A percentile compares a stretch with the other conserved stretches of the same genome.
phyloP scores from a whole-genome alignment of 1,140 invertebrate genomes.

The Druon quercuslanigerum region DNA sequence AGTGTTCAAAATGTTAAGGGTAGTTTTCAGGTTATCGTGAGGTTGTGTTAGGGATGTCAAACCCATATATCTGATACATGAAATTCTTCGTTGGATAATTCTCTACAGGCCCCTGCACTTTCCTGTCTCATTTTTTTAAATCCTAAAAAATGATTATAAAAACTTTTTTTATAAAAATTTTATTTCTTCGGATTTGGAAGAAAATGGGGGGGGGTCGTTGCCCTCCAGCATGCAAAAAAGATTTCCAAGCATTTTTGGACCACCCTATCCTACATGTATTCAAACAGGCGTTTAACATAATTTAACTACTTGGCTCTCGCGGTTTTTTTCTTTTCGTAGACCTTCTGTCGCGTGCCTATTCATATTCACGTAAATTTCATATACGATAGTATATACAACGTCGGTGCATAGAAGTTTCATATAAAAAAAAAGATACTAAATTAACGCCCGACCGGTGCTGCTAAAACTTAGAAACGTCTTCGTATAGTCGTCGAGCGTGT shows the following conservation, averaged over 20 bases:
- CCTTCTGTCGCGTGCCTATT: slow-evolving; percentile 22
- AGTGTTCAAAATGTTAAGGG: too few relatives aligned
- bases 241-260: too few relatives aligned
- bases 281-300: slow-evolving; percentile 74
- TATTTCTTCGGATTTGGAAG: slow-evolving; percentile 74
- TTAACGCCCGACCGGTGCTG: background rate
- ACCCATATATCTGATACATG: too few relatives aligned
- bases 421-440: slow-evolving; percentile 46
- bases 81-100: too few relatives aligned
- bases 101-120: too few relatives aligned
- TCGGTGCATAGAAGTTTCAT: slow-evolving; percentile 47
- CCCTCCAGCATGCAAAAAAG: slow-evolving; percentile 61
- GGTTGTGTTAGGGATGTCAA: too few relatives aligned
- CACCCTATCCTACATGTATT: slow-evolving; percentile 71
- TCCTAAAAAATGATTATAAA: too few relatives aligned
- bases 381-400: slow-evolving; percentile 27
- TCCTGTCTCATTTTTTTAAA: too few relatives aligned
- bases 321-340: background rate
- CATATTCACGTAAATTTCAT: slow-evolving; percentile 25
- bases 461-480: background rate
- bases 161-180: too few relatives aligned
- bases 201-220: slow-evolving; percentile 67
- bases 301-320: slow-evolving; percentile 64
- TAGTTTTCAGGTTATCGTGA: too few relatives aligned
- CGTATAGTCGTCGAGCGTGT: background rate